Base-by-base conservation (phyloP, 2,113 vertebrate genomes). In the Serinus canaria region DNA sequence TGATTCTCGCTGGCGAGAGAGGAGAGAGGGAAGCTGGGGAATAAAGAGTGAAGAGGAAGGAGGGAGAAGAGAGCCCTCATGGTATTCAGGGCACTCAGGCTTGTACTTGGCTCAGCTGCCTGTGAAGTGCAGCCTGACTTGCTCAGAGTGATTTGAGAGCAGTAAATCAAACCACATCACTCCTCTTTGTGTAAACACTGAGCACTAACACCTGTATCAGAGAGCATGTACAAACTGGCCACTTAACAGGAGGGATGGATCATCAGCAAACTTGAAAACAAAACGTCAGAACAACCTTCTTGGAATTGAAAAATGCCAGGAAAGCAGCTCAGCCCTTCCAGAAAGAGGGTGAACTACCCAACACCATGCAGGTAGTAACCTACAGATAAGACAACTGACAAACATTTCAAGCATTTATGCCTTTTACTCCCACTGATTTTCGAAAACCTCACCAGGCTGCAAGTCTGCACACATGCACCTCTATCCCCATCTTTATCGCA, bases 91-190 rank as follows among this genome's bases (percentile, higher is more conserved):
- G 67, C 41, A 66, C 49, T 44, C n/a, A 56, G 50, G 30, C 35
- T 85, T 4, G 1, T 75, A 41, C 31, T 82, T 30, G 49, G 82
- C 78, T 88, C 90, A 84, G 77, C 49, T 79, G 77, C 37, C 70
- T 0, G 0, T 53, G 49, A 58, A 76, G 90, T 14, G 20, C 88
- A 88, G 78, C 67, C 70, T 56, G 58, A 66, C 41, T 87, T 70
- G 63, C 50, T 83, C 59, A 31, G 33, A 92, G 72, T 15, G 46
- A 77, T 77, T 85, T 76, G 46, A 90, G 19, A 67, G 47, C 37
- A 72, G 58, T 73, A 69, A 53, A 95, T 76, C 75, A 79, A 91
- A 87, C 14, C 63, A 53, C 39, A 67, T 64, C 59, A n/a, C 46
- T 72, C 39, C 35, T 46, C 56, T 60, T 16, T 49, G 5, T 14